Conservation (phyloP, 2,113 vertebrate genomes). For the Epinephelus fuscoguttatus region DNA sequence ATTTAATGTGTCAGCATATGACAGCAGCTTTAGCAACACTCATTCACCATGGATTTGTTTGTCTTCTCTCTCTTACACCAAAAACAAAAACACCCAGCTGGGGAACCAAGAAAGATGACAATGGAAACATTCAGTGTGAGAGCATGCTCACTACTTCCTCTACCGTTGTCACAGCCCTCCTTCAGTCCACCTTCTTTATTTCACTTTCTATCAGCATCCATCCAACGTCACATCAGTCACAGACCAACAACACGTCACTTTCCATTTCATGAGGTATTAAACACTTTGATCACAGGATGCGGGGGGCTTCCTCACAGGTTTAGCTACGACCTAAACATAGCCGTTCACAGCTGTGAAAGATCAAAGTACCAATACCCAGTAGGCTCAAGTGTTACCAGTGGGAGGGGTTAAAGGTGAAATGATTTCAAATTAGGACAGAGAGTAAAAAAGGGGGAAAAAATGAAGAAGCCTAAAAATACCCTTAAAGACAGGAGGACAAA, state of each 20-base stretch:
- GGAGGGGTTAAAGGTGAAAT: background rate
- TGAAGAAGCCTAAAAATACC: background rate
- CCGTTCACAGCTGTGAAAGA: constrained; percentile 25
- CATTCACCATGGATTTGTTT: background rate
- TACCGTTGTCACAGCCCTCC: background rate
- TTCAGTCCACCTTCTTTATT: constrained; percentile 1
- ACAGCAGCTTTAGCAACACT: background rate
- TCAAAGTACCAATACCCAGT: background rate
- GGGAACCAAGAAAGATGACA: background rate
- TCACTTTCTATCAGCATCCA: constrained; percentile 6
- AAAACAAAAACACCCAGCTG: background rate
- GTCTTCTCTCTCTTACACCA: background rate
- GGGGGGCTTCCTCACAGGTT: background rate
- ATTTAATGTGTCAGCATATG: background rate
- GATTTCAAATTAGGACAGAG: background rate
- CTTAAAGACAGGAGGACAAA: background rate
- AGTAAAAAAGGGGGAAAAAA: background rate
- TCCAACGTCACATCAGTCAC: background rate
- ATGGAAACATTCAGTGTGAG: background rate
- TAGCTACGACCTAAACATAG: background rate
- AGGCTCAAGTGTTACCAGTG: background rate
- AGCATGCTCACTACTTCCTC: constrained; percentile 1
- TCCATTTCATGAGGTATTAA: constrained; percentile 2
- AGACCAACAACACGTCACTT: constrained; percentile 38
- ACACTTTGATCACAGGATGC: constrained; percentile 18